Evolutionary conservation across 2,113 vertebrate genomes (phyloP).

Genomic region (Dascyllus trimaculatus): DNA sequence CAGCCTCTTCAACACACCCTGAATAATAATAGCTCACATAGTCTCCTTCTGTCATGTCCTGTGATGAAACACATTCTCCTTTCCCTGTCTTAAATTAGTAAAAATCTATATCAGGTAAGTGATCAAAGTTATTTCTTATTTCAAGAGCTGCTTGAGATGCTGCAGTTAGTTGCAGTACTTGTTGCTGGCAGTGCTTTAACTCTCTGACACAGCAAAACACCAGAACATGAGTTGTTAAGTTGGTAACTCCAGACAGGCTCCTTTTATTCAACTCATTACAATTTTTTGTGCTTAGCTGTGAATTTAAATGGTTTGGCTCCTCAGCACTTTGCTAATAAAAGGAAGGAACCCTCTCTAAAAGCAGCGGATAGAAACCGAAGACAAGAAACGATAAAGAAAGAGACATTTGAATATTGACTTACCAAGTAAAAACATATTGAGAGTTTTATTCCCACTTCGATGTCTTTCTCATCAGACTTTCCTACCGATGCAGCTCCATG

Average conservation of each 20-base stretch:
- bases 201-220: constrained; percentile 29
- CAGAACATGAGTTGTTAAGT: constrained; percentile 5
- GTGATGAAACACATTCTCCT: constrained; percentile 30
- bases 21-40: constrained; percentile 35
- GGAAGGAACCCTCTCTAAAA: background rate
- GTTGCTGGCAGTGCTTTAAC: constrained; percentile 21
- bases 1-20: constrained; percentile 27
- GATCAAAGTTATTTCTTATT: constrained; percentile 30
- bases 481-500: constrained; percentile 59
- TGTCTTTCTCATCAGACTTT: constrained; percentile 64
- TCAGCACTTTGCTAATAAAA: background rate
- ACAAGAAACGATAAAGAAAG: constrained; percentile 11
- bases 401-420: constrained; percentile 68
- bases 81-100: constrained; percentile 24
- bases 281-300: background rate
- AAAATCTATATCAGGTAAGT: constrained; percentile 23
- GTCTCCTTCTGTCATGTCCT: constrained; percentile 24
- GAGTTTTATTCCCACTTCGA: constrained; percentile 56
- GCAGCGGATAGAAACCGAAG: background rate
- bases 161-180: background rate
- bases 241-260: background rate
- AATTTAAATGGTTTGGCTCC: constrained; percentile 14
- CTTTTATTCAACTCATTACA: constrained; percentile 1
- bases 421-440: constrained; percentile 84
- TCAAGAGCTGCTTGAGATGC: constrained; percentile 3